Percentiles rank a stretch among this genome's conserved stretches.
Evolutionary conservation across 2,888 invertebrate genomes (phyloP).

Genomic region (Tuberolachnus salignus): DNA sequence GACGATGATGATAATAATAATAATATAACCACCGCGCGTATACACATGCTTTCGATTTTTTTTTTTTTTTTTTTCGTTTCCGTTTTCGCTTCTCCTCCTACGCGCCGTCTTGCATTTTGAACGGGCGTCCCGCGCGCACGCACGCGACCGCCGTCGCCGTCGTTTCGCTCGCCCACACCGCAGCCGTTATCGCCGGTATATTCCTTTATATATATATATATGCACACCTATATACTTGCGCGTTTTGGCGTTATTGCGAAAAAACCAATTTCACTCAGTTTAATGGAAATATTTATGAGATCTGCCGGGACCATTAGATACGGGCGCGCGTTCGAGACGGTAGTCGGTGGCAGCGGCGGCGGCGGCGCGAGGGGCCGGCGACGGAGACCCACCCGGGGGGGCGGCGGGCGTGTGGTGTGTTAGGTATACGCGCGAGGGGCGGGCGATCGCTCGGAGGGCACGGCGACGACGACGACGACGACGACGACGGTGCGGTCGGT

Average conservation of each 20-base stretch:
- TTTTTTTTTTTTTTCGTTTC: slow-evolving; percentile 30
- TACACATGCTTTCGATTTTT: slow-evolving; percentile 55
- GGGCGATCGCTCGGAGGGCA: not conserved
- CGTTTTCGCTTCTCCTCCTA: too few relatives aligned
- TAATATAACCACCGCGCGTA: slow-evolving; percentile 11
- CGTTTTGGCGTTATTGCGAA: slow-evolving; percentile 47
- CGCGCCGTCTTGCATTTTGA: slow-evolving; percentile 29
- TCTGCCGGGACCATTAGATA: slow-evolving; percentile 48
- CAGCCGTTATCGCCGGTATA: not conserved
- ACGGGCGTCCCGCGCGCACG: slow-evolving; percentile 17
- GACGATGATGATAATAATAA: not conserved
- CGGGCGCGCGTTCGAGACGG: not conserved
- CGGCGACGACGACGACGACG: not conserved
- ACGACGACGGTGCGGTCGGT: not conserved
- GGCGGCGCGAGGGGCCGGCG: not conserved
- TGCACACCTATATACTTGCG: not conserved
- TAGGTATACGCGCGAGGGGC: not conserved
- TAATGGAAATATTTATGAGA: slow-evolving; percentile 57
- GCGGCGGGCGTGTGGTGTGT: not conserved
- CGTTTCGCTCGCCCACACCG: not conserved
- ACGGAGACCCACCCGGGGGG: not conserved
- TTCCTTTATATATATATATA: slow-evolving; percentile 11
- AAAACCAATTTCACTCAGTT: slow-evolving; percentile 56
- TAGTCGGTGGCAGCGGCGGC: not conserved
- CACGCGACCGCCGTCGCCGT: not conserved